These are phyloP conservation scores for Dromococcyx pavoninus DNA, from an alignment of 2,797 vertebrate species.

Conservation along the genomic window DNA sequence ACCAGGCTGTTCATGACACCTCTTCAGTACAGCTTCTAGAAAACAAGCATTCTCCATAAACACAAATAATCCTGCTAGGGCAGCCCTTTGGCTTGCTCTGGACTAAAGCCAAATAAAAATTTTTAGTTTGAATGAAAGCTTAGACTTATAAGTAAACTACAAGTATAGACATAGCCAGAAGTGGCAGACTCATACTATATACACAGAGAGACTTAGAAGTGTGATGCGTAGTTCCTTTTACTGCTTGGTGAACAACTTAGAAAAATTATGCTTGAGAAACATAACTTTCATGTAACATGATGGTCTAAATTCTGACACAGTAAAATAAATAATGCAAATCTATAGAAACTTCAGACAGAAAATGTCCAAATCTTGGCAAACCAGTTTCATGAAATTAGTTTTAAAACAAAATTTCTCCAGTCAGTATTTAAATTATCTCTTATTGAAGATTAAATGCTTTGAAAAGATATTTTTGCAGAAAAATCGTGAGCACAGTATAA, in stretches of 20 bases:
- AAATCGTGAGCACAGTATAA: background rate
- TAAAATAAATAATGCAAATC: background rate
- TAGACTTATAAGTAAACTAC: background rate
- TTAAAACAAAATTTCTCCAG: background rate
- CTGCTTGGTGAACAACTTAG: background rate
- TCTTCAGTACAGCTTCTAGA: background rate
- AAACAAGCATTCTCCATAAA: background rate
- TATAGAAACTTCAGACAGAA: background rate
- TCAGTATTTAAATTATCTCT: background rate
- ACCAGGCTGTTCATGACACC: background rate
- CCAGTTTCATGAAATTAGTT: background rate
- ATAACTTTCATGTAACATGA: background rate
- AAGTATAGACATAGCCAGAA: background rate
- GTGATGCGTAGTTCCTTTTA: background rate
- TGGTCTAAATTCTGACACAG: background rate
- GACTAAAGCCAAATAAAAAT: background rate
- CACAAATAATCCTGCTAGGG: background rate
- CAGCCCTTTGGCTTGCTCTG: background rate
- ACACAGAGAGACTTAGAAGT: background rate
- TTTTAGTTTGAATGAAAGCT: background rate
- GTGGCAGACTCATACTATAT: background rate
- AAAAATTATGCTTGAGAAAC: background rate
- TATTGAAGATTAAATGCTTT: background rate
- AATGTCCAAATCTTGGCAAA: background rate
- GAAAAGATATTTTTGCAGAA: background rate